phyloP scores from a whole-genome alignment of 1,140 invertebrate species.

The Drosophila pseudoobscura region DNA sequence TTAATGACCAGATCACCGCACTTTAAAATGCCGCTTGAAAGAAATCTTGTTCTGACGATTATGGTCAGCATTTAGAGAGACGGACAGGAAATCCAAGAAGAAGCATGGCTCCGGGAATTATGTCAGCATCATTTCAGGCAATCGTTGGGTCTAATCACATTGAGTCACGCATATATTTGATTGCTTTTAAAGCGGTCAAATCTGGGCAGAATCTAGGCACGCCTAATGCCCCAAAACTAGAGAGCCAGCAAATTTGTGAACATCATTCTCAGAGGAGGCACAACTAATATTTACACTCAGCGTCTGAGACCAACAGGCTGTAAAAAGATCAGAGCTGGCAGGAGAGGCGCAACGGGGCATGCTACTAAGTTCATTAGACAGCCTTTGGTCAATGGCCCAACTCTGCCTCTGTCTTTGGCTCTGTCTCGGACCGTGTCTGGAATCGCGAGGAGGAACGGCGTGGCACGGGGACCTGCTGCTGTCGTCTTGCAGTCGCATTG shows the following conservation, averaged over 20 bases:
- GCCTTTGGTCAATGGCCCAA: constrained; percentile 72
- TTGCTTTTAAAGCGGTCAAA: constrained; percentile 63
- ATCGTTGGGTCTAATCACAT: constrained; percentile 64
- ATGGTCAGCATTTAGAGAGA: constrained; percentile 35
- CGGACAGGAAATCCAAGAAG: constrained; percentile 42
- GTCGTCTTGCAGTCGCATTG: constrained; percentile 60
- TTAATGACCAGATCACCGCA: constrained; percentile 42
- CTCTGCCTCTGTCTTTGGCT: no score
- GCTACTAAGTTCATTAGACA: constrained; percentile 62
- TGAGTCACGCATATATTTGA: constrained; percentile 73
- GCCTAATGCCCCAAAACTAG: constrained; percentile 8
- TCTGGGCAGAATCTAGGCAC: neutral
- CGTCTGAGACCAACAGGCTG: constrained; percentile 28
- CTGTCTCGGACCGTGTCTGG: no score
- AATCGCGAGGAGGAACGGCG: constrained; percentile 2
- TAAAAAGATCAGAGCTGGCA: constrained; percentile 51
- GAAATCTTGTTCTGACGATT: constrained; percentile 18
- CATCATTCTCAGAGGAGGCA: neutral
- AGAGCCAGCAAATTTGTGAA: no score
- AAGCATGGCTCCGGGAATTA: constrained; percentile 44
- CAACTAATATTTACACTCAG: constrained; percentile 55
- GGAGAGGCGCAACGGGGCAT: constrained; percentile 28
- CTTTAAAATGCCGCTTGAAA: constrained; percentile 47
- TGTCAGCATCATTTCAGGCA: constrained; percentile 69
- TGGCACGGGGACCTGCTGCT: constrained; percentile 18